Base-by-base conservation (phyloP, 2,797 vertebrate species). In the Molossus alvarezi region DNA sequence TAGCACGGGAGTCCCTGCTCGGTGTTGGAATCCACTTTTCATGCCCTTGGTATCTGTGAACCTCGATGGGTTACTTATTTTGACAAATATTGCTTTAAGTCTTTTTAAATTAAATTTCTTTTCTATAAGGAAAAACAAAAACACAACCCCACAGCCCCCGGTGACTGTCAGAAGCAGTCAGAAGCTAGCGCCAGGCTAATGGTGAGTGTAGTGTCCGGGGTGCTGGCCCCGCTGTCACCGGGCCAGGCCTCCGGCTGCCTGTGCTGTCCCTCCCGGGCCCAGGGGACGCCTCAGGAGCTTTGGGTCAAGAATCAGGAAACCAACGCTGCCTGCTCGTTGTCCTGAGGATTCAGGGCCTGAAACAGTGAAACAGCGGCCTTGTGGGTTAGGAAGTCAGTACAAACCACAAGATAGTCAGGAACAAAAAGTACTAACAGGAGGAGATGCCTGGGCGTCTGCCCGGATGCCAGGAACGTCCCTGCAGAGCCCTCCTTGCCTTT, bases 11-110 rank as follows among this genome's bases (percentile, higher is more conserved):
- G 20, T 60, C n/a, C 0, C 65, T 20, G 53, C 94, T 45, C 17
- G 17, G 86, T 15, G 86, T 7, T 72, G 83, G 93, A 94, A 96
- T 95, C 91, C 72, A 53, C 94, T 69, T 80, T 58, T 9, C 55
- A 57, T 95, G 82, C 95, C 97, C 92, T 94, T 85, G 80, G 94
- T 97, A 64, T 97, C 0, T 73, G 80, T 97, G 91, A 95, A 97
- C 95, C 95, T 95, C 71, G 97, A 88, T 81, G 95, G 96, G 91
- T 92, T 97, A 86, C 92, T 98, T 98, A 73, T 90, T 94, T 98
- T 97, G 95, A 97, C 96, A 69, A 84, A 72, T 91, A 88, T 65
- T 97, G 67, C 86, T 95, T 92, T 97, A 97, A 91, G 94, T 97
- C 84, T 98, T 97, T 94, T 84, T 88, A 97, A 97, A 97, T 97